Evolutionary conservation across 2,888 invertebrate species (phyloP), one percentile per base, ranked within the genome.

Genomic region (Parelbella ahira): DNA sequence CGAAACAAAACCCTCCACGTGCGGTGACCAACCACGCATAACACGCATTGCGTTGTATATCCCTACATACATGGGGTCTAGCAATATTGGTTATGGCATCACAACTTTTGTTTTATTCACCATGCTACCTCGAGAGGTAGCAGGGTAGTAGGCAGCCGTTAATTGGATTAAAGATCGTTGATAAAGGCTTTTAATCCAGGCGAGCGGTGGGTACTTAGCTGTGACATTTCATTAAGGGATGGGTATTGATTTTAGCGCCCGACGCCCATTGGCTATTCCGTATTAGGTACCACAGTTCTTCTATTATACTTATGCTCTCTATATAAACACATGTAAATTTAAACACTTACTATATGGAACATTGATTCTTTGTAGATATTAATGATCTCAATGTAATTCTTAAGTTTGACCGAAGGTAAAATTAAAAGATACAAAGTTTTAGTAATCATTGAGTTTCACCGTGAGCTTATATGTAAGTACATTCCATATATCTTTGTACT

Each of bases 131-230:
- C 54, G 53, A 62, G 56, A 66, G 57, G 65, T 56, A 68, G 72
- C 70, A 71, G 74, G 70, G 65, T 69, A 71, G 77, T 76, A 76
- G 80, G 64, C 65, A 58, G 66, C 58, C 58, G 67, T 72, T 81
- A 81, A 82, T 83, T 79, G 76, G 78, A 84, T 84, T 81, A 81
- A 75, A 79, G 78, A 76, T 78, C 67, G 71, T 74, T 75, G 80
- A 83, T 81, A 77, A 77, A 70, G 63, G 67, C 73, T 76, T 77
- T 79, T 77, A 78, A 77, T 81, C 65, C 65, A 66, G 56, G 52
- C 59, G 58, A 53, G 53, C 54, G 49, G 58, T 29, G 18, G 23
- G 39, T 39, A 39, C 39, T 39, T 39, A 25, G 50, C 56, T 65
- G 67, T 65, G 77, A 74, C 75, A 73, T 77, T 79, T 78, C 63